Evolutionary conservation across 1,140 invertebrate genomes (phyloP).

Genomic region (Vollenhovia emeryi): DNA sequence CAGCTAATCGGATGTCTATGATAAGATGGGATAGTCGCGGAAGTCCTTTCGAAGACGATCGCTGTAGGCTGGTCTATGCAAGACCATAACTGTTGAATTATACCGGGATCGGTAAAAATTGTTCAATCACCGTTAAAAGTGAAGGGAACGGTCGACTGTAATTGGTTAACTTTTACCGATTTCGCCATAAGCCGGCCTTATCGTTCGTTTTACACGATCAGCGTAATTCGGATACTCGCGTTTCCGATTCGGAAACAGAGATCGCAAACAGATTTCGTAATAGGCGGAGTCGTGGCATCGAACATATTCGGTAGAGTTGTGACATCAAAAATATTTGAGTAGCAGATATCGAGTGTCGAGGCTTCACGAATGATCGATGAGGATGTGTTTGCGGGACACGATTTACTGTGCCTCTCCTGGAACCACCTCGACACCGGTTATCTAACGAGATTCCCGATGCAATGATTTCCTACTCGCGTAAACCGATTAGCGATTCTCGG

Average conservation of each 20-base stretch:
- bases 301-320: too few species aligned
- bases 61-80: too few species aligned
- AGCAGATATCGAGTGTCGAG: background rate
- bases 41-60: background rate
- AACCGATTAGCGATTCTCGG: background rate
- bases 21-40: background rate
- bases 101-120: too few species aligned
- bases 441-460: background rate
- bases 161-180: too few species aligned
- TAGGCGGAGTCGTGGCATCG: background rate
- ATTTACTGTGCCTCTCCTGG: background rate
- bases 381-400: background rate
- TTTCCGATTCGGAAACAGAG: background rate
- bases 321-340: background rate
- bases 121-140: too few species aligned
- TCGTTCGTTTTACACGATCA: too few species aligned
- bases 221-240: background rate
- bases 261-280: constrained; percentile 9
- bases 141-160: too few species aligned
- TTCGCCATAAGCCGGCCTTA: too few species aligned
- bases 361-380: constrained; percentile 14
- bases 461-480: background rate
- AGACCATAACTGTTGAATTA: too few species aligned
- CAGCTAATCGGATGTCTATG: too few species aligned
- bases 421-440: background rate